A percentile compares a stretch with the other conserved stretches of the same genome.
These are phyloP conservation scores for Protonemura montana DNA, from an alignment of 2,888 invertebrate species.

Conservation along the genomic window DNA sequence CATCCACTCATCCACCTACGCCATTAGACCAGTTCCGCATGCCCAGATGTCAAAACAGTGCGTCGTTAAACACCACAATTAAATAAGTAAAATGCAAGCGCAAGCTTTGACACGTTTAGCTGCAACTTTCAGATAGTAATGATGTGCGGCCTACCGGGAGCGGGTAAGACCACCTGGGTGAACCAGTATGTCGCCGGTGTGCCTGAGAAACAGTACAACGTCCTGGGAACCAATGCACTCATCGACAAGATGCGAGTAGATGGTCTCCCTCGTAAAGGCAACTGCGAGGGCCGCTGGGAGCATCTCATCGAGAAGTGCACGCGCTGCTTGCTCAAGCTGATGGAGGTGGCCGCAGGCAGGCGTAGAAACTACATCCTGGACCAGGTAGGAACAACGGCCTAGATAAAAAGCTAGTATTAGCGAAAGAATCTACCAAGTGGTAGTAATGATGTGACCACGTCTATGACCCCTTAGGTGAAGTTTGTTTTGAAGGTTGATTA, in stretches of 20 bases:
- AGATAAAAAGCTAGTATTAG: neutral
- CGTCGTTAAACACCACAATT: no score
- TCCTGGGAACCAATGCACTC: slow-evolving; percentile 85
- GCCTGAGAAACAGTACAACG: slow-evolving; percentile 82
- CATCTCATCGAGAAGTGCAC: slow-evolving; percentile 86
- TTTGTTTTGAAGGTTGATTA: slow-evolving; percentile 43
- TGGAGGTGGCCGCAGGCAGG: slow-evolving; percentile 82
- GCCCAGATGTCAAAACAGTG: no score
- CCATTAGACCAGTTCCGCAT: no score
- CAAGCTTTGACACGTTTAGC: neutral
- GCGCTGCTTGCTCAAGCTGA: slow-evolving; percentile 81
- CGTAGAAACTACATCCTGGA: slow-evolving; percentile 96
- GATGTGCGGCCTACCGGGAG: slow-evolving; percentile 92
- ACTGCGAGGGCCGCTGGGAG: slow-evolving; percentile 87
- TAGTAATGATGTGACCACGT: neutral
- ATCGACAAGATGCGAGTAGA: slow-evolving; percentile 93
- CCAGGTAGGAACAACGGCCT: slow-evolving; percentile 75
- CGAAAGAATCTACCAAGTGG: neutral
- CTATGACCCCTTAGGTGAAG: slow-evolving; percentile 9
- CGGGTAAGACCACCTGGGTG: slow-evolving; percentile 94
- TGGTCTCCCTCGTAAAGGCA: slow-evolving; percentile 81
- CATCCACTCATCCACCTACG: no score
- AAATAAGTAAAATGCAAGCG: no score
- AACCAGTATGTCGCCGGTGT: slow-evolving; percentile 73
- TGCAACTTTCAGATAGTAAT: slow-evolving; percentile 75